Evolutionary conservation across 2,113 vertebrate species (phyloP).

Genomic region (Xiphophorus couchianus): DNA sequence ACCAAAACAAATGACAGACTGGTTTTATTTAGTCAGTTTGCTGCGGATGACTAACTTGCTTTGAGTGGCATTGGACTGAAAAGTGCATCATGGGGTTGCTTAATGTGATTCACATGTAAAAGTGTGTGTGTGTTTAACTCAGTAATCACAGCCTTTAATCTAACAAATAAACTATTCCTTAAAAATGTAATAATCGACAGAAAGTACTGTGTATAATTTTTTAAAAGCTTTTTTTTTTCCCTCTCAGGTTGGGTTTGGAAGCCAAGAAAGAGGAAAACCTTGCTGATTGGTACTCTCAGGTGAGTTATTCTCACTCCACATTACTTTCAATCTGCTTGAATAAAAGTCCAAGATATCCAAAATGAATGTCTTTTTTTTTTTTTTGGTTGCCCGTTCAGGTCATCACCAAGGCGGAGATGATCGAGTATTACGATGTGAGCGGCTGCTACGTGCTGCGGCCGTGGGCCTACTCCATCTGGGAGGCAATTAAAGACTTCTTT

Average conservation of each 20-base stretch:
- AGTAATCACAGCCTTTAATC: background rate
- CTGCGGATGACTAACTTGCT: constrained; percentile 9
- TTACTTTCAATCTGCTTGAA: background rate
- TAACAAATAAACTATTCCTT: background rate
- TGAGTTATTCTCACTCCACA: constrained; percentile 36
- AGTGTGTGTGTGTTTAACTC: background rate
- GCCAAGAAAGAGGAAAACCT: constrained; percentile 97
- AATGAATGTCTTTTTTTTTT: background rate
- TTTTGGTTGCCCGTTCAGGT: constrained; percentile 77
- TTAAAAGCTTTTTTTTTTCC: background rate
- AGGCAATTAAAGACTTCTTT: constrained; percentile 92
- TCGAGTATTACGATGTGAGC: constrained; percentile 98
- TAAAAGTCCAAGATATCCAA: background rate
- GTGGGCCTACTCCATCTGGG: constrained; percentile 95
- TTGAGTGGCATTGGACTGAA: constrained; percentile 28
- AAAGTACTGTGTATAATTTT: too few species aligned
- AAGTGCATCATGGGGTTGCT: background rate
- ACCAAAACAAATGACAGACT: constrained; percentile 1
- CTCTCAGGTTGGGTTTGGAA: constrained; percentile 90
- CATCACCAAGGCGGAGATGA: constrained; percentile 98
- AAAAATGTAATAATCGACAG: background rate
- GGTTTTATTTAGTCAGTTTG: background rate
- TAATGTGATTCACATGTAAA: background rate
- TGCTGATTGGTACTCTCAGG: constrained; percentile 97
- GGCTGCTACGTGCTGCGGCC: constrained; percentile 97